These are phyloP conservation scores for Caerostris darwini DNA, from an alignment of 1,140 invertebrate genomes.

Conservation along the genomic window DNA sequence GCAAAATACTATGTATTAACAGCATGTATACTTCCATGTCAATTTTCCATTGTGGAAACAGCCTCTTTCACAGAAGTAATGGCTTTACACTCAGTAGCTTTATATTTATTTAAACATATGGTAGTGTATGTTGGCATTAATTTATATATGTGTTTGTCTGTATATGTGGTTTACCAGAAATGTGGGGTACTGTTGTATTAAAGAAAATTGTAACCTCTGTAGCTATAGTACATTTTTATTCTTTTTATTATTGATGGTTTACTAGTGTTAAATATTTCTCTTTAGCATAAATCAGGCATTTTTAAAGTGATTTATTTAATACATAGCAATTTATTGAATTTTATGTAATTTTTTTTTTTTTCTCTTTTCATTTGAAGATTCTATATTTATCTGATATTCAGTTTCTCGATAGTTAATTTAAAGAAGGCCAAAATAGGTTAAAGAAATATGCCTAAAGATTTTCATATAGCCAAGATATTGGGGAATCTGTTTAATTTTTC, in stretches of 20 bases:
- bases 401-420: no score
- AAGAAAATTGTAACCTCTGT: constrained; percentile 33
- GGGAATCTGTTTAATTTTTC: no score
- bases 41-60: constrained; percentile 67
- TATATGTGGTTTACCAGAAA: constrained; percentile 44
- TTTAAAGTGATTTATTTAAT: neutral
- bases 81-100: constrained; percentile 56
- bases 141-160: constrained; percentile 50
- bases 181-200: constrained; percentile 6
- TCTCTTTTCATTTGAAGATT: no score
- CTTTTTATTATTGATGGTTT: constrained; percentile 7
- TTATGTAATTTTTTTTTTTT: no score
- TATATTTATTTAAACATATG: constrained; percentile 54
- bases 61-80: constrained; percentile 48
- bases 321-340: no score
- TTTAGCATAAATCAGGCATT: neutral
- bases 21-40: constrained; percentile 69
- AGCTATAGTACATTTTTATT: neutral
- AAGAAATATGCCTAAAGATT: no score
- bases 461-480: no score
- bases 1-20: constrained; percentile 77
- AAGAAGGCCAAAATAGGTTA: no score
- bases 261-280: neutral
- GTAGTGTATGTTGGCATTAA: constrained; percentile 59
- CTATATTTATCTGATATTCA: no score